Percentiles rank a stretch among this genome's conserved stretches.
Conservation (phyloP, 1,140 invertebrate genomes). For the Ostrea denselamellosa region DNA sequence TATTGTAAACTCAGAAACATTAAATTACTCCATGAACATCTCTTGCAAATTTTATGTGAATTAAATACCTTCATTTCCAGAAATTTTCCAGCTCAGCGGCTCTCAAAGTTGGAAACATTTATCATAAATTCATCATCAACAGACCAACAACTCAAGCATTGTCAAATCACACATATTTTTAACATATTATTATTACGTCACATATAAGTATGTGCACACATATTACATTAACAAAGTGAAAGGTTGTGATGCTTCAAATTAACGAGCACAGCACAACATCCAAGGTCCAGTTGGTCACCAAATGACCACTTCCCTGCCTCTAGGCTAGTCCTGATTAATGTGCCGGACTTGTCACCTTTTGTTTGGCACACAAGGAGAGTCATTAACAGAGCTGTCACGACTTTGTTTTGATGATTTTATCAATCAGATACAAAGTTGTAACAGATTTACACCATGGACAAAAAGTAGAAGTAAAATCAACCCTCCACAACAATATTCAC, state of each 20-base stretch:
- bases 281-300: neutral
- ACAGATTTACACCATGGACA: no score
- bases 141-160: neutral
- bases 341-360: neutral
- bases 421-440: neutral
- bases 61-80: slow-evolving; percentile 22
- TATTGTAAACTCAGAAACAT: neutral
- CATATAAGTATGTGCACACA: neutral
- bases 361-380: neutral
- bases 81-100: neutral
- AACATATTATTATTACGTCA: neutral
- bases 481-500: no score
- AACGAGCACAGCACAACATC: neutral
- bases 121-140: slow-evolving; percentile 16
- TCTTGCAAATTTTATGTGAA: neutral
- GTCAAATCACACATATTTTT: neutral
- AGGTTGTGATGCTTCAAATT: neutral
- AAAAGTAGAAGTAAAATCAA: no score
- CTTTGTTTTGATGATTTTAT: slow-evolving; percentile 34
- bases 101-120: neutral
- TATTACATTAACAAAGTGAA: neutral
- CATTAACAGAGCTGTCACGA: neutral
- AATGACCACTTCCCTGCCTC: slow-evolving; percentile 18
- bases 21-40: neutral
- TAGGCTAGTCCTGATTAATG: slow-evolving; percentile 24